phyloP scores from a whole-genome alignment of 2,113 vertebrate genomes.

The Cryptoleucopteryx plumbea region DNA sequence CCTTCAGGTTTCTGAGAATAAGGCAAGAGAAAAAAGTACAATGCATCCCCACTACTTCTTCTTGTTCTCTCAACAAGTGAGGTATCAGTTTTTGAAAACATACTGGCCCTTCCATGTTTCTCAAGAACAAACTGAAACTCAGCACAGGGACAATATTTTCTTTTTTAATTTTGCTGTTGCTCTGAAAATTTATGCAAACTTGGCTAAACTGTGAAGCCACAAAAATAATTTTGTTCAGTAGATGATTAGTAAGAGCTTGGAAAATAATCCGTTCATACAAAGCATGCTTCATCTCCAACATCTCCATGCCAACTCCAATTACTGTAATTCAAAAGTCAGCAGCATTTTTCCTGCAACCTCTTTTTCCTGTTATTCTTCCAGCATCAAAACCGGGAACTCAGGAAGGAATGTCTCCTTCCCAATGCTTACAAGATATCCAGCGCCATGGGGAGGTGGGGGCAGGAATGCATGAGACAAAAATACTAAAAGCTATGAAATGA shows the following conservation, averaged over 20 bases:
- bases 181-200: neutral
- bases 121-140: neutral
- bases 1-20: neutral
- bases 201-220: neutral
- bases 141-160: neutral
- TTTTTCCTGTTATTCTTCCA: neutral
- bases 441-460: accelerated
- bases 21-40: neutral
- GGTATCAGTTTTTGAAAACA: neutral
- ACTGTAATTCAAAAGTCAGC: neutral
- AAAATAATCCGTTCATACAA: neutral
- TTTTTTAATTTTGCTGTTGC: neutral
- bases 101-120: neutral
- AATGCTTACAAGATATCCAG: neutral
- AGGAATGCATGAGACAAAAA: neutral
- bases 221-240: neutral
- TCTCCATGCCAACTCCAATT: neutral
- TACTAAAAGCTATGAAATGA: neutral
- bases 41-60: neutral
- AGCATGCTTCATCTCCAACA: neutral
- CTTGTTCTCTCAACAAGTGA: neutral
- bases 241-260: neutral
- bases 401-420: neutral
- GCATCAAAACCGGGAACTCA: neutral
- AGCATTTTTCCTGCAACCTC: neutral